A percentile compares a stretch with the other conserved stretches of the same genome.
Evolutionary conservation across 2,113 vertebrate genomes (phyloP).

Genomic region (Rutilus rutilus): DNA sequence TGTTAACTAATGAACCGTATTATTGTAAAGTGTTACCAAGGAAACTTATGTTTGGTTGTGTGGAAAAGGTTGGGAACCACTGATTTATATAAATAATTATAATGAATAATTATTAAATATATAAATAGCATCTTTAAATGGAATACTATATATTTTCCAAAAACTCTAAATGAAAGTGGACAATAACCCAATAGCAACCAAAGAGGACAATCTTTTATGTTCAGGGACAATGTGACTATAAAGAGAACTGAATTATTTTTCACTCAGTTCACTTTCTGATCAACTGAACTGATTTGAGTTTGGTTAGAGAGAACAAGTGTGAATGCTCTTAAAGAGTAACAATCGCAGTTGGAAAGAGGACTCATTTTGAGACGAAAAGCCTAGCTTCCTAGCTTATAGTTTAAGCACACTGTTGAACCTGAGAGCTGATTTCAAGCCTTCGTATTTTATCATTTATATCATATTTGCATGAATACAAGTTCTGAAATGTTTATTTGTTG

Average conservation of each 20-base stretch:
- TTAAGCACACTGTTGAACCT: not conserved
- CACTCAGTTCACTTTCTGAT: not conserved
- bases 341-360: not conserved
- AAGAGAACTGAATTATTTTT: not conserved
- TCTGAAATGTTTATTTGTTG: not conserved
- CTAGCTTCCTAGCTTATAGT: not conserved
- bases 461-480: not conserved
- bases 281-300: not conserved
- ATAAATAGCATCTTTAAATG: too few relatives aligned
- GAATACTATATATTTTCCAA: too few relatives aligned
- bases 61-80: too few relatives aligned
- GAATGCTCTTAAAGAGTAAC: not conserved
- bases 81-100: too few relatives aligned
- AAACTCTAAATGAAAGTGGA: too few relatives aligned
- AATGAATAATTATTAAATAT: too few relatives aligned
- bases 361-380: not conserved
- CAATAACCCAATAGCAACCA: too few relatives aligned
- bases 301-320: not conserved
- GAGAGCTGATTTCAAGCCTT: not conserved
- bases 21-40: too few relatives aligned
- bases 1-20: too few relatives aligned
- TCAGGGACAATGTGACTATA: not conserved
- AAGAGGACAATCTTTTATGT: not conserved
- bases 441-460: not conserved
- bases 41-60: too few relatives aligned